Base-by-base conservation (phyloP, 1,140 invertebrate species). In the Zaprionus vittiger region DNA sequence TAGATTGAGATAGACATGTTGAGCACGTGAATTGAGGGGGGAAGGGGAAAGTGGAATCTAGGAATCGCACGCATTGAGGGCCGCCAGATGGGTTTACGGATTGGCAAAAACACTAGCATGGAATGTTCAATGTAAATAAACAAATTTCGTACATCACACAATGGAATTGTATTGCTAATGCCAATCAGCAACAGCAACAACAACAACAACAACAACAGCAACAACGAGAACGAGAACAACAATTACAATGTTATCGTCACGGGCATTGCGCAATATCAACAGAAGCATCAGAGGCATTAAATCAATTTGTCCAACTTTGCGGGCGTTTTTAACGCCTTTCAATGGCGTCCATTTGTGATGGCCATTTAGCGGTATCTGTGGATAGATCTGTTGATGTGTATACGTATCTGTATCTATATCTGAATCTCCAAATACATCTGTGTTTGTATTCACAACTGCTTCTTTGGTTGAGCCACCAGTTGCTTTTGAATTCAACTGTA, bases 121-220 rank as follows among this genome's bases (percentile, higher is more conserved):
- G 52, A 44, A 75, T 60, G 34, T 61, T 24, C 49, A 85, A 78
- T 81, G 66, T 86, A 84, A 86, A 85, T 85, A 85, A 86, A 86
- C 82, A 85, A 60, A 24, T 55, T 55, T 52, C 55, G 24, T 63
- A 47, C 61, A 71, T 71, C 47, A 69, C 66, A 71, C 26, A 26
- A 5, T 31, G 54, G 34, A 31, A 72, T 57, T 59, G 55, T 60
- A 28, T 67, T 66, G 63, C 37, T 73, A 56, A 59, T 63, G 44
- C n/a, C 56, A 67, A 61, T 37, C 56, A 34, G 47, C 38, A 38
- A 12, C 70, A 37, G 49, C 47, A 47, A 20, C 20, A 47, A 52
- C 28, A 64, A 55, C 55, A 64, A 2, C 37, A 22, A 7, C 47
- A 49, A 5, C 20, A 14, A 7, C 47, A 49, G 2, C 20, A 14